Percentiles rank a stretch among this genome's conserved stretches.
phyloP scores from a whole-genome alignment of 2,113 vertebrate genomes.

The Sphyrna mokarran region DNA sequence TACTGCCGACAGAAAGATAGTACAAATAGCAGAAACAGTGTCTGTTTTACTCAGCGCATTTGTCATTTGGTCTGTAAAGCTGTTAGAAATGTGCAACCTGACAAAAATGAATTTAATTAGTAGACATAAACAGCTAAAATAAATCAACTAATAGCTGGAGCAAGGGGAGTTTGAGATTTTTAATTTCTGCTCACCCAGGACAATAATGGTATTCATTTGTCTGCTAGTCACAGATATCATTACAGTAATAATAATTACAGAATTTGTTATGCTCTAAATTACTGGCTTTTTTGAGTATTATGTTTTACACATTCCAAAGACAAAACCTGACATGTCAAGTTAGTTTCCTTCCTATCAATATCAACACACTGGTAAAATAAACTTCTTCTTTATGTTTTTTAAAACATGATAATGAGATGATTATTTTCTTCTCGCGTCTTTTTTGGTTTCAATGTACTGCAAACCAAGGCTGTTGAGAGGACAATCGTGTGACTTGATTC shows the following conservation, averaged over 20 bases:
- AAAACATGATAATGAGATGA: background rate
- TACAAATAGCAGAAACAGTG: background rate
- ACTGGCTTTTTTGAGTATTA: background rate
- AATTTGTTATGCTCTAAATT: conserved; percentile 1
- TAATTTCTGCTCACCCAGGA: background rate
- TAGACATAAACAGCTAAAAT: background rate
- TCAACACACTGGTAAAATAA: background rate
- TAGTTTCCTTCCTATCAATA: background rate
- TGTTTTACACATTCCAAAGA: background rate
- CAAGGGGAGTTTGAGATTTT: background rate
- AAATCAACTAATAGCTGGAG: background rate
- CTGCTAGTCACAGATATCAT: background rate
- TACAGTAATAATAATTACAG: background rate
- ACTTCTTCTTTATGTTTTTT: background rate
- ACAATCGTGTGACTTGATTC: background rate
- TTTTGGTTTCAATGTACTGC: background rate
- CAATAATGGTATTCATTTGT: background rate
- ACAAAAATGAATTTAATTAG: conserved; percentile 2
- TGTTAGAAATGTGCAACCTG: background rate
- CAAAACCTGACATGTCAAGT: background rate
- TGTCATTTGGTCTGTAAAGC: background rate
- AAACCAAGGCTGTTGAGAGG: background rate
- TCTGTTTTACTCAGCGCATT: background rate
- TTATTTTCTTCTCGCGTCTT: background rate
- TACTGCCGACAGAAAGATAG: background rate